Evolutionary conservation across 2,113 vertebrate genomes (phyloP), one percentile per base, ranked within the genome.

Genomic region (Pituophis catenifer): DNA sequence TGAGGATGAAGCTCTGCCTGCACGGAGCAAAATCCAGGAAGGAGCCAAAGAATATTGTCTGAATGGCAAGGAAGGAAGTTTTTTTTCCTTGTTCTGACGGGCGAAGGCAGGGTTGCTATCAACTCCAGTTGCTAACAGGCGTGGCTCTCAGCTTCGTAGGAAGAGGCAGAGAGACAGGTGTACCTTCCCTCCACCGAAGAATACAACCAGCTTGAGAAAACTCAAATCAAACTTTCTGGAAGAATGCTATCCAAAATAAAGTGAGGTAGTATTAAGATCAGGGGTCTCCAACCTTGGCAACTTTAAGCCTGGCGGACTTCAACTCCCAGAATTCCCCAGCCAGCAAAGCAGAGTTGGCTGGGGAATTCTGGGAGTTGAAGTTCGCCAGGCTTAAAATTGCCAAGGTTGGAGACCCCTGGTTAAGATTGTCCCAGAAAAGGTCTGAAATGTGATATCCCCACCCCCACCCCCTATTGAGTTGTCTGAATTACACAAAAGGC

Each of bases 81-180:
- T 48, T 48, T 19, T 6, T 65, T 58, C n/a, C 50, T 0, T 70
- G 88, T 15, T 75, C 92, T 29, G 8, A 81, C 92, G 11, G 9
- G 75, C 50, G 1, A 88, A 57, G 86, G 89, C 0, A 0, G n/a
- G 3, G 97, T 97, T 97, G 96, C 96, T 96, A 96, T 88, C 96
- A 97, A 97, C 97, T 95, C 50, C 13, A 94, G 97, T 97, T 95
- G 93, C 96, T 91, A 97, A 59, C 0, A 38, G 95, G 94, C 90
- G 93, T 0, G 0, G 85, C 87, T 44, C 53, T 87, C 87, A 29
- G 92, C 38, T 91, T 11, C 29, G 0, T 4, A 62, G 89, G 33
- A 92, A 96, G 95, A 93, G 52, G 88, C 94, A 93, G n/a, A 33
- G 59, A 75, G 90, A 38, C 38, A 57, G 57, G 24, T 3, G 0